A percentile compares a stretch with the other conserved stretches of the same genome.
Evolutionary conservation across 2,113 vertebrate genomes (phyloP).

Genomic region (Cottus gobio): DNA sequence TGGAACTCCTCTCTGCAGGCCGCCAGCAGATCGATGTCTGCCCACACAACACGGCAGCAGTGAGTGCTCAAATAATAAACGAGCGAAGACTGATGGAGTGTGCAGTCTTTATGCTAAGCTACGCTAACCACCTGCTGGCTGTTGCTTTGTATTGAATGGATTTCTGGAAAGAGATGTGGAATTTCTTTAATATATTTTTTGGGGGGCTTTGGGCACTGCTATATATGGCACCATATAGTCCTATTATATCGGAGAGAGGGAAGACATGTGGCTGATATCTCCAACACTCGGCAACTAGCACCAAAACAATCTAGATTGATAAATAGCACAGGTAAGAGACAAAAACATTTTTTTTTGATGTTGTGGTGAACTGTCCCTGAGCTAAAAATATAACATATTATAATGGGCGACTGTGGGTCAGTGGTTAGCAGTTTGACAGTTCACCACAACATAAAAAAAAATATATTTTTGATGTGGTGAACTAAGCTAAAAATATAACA

Average conservation of each 20-base stretch:
- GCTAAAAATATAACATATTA: not conserved
- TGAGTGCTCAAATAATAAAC: not conserved
- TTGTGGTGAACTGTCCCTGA: not conserved
- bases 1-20: slow-evolving; percentile 99
- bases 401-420: too few species aligned
- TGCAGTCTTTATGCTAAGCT: not conserved
- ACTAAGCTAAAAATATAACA: not conserved
- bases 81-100: not conserved
- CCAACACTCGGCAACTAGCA: not conserved
- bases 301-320: not conserved
- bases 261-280: too few species aligned
- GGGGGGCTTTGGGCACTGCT: not conserved
- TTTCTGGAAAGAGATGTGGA: not conserved
- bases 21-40: slow-evolving; percentile 96
- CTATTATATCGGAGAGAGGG: not conserved
- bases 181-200: not conserved
- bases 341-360: not conserved
- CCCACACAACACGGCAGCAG: slow-evolving; percentile 23
- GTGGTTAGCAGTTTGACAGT: too few species aligned
- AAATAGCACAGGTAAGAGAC: not conserved
- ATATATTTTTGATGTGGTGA: not conserved
- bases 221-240: too few species aligned
- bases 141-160: not conserved
- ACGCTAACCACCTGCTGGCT: not conserved
- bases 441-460: too few species aligned